phyloP scores from a whole-genome alignment of 2,888 invertebrate species.

The Cetonia aurata region DNA sequence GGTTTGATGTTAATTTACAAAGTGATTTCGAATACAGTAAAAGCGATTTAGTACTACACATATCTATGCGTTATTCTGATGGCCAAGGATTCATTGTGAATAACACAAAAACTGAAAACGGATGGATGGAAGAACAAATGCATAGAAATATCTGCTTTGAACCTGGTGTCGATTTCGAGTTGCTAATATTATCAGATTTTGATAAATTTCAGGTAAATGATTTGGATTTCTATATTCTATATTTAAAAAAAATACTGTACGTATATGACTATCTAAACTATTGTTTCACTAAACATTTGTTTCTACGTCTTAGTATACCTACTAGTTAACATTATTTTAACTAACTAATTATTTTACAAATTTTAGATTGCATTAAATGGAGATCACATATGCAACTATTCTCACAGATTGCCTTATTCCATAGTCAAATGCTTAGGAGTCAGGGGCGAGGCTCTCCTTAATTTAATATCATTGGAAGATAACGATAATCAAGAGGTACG shows the following conservation, averaged over 20 bases:
- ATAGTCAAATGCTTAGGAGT: constrained; percentile 23
- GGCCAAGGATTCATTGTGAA: constrained; percentile 18
- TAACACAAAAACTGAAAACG: constrained; percentile 10
- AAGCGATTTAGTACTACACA: constrained; percentile 15
- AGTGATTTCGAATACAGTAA: constrained; percentile 23
- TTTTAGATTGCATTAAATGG: constrained; percentile 24
- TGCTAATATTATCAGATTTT: constrained; percentile 18
- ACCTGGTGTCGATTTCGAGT: constrained; percentile 22
- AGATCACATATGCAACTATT: constrained; percentile 18
- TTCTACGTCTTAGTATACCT: too few relatives aligned
- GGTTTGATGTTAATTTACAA: constrained; percentile 29
- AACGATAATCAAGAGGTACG: constrained; percentile 19
- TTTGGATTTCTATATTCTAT: neutral
- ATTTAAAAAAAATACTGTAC: neutral
- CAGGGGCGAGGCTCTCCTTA: constrained; percentile 8
- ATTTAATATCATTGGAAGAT: constrained; percentile 30
- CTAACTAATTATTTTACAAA: neutral
- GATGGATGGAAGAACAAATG: constrained; percentile 29
- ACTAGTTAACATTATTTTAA: too few relatives aligned
- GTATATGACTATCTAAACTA: too few relatives aligned
- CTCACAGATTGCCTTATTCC: constrained; percentile 12
- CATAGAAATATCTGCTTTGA: constrained; percentile 20
- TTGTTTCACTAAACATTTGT: too few relatives aligned
- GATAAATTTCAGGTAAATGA: constrained; percentile 22
- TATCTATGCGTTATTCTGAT: constrained; percentile 26